Percentiles rank a stretch among this genome's conserved stretches.
These are phyloP conservation scores for Macropus fuliginosus DNA, from an alignment of 2,797 vertebrate species.

Conservation along the genomic window DNA sequence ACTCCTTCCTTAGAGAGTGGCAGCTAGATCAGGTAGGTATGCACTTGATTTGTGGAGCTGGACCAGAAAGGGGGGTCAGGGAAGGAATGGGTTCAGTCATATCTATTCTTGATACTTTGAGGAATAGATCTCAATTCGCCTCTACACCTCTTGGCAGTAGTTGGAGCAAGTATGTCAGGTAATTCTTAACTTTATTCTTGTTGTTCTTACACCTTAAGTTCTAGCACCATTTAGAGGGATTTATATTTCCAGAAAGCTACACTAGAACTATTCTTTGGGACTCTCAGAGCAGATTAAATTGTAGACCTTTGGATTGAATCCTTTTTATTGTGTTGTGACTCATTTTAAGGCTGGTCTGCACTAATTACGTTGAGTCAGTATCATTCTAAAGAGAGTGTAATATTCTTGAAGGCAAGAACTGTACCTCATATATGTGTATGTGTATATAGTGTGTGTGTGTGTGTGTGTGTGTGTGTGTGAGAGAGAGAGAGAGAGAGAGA, in stretches of 20 bases:
- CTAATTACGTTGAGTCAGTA: neutral
- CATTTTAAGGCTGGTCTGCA: neutral
- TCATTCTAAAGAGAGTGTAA: neutral
- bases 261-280: neutral
- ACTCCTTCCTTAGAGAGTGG: neutral
- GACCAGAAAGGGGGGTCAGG: slow-evolving; percentile 45
- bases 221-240: neutral
- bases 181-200: slow-evolving; percentile 16
- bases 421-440: neutral
- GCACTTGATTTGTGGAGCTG: slow-evolving; percentile 31
- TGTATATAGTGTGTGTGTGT: neutral
- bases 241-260: neutral
- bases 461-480: neutral
- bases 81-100: neutral
- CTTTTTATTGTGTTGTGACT: neutral
- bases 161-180: slow-evolving; percentile 6
- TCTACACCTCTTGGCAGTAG: neutral
- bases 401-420: neutral
- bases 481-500: no score
- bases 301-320: neutral
- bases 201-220: neutral
- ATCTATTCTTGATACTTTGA: neutral
- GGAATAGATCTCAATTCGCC: neutral
- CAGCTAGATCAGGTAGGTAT: neutral
- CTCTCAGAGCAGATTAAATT: neutral